Evolutionary conservation across 2,888 invertebrate genomes (phyloP), one percentile per base, ranked within the genome.

Genomic region (Pristionchus japonicus): DNA sequence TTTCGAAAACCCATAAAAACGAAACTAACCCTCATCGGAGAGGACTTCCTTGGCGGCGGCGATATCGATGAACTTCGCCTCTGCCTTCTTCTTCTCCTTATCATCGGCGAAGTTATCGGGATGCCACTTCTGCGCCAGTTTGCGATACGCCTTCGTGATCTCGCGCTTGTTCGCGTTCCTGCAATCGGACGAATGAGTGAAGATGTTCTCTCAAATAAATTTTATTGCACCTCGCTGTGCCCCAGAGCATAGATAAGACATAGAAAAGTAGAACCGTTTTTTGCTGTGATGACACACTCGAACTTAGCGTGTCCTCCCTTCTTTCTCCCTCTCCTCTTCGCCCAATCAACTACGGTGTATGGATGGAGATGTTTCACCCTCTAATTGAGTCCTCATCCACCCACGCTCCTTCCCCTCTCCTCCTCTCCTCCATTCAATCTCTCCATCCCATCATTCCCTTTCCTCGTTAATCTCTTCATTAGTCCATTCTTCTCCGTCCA

Each of bases 41-140:
- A 96, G 95, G 31, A 98, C 98, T 96, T 99, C 99, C 95, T 99
- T 99, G 87, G 99, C 99, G 67, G 98, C 97, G 3, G 99, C 99
- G 93, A 99, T 97, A 95, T 99, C 99, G 90, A 99, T 98, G 95
- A 99, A 99, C 95, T 97, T 98, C 95, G 98, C 98, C 95, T 99
- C 97, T 0, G 99, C 99, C 86, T 96, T 96, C 94, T 98, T 97
- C 89, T 91, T 92, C 88, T 95, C 95, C 95, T 97, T 97, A 90
- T 97, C 97, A 86, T 96, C 96, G 87, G 96, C 96, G 95, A 96
- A 98, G 95, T 97, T 98, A 95, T 99, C 99, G 0, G 99, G 99
- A 95, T 99, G 99, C 98, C 99, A 99, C 95, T 98, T 97, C 95
- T 98, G 97, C 23, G 99, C 99, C 86, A 97, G 96, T 95, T 97